Conservation (phyloP, 2,888 invertebrate species). For the Pocota personata region DNA sequence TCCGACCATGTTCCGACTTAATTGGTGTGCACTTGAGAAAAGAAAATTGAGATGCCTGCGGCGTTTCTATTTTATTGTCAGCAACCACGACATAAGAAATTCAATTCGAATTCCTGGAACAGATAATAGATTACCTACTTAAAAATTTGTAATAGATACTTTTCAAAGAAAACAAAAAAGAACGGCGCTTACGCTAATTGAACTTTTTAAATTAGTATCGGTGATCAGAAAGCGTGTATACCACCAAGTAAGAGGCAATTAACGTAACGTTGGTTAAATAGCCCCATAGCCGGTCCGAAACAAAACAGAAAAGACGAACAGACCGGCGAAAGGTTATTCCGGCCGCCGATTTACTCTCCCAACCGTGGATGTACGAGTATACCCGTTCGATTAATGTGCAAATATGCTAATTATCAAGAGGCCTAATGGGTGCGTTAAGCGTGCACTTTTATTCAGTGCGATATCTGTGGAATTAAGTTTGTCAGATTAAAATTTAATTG, state of each 20-base stretch:
- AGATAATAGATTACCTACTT: conserved; percentile 9
- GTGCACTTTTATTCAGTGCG: conserved; percentile 46
- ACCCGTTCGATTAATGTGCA: conserved; percentile 43
- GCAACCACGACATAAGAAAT: conserved; percentile 29
- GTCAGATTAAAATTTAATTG: conserved; percentile 64
- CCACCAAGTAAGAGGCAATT: conserved; percentile 26
- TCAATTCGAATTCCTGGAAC: background rate
- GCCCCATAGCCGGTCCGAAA: background rate
- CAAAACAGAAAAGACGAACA: background rate
- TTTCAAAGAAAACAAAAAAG: background rate
- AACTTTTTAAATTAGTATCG: conserved; percentile 29
- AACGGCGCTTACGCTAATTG: conserved; percentile 23
- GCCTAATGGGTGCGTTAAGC: conserved; percentile 47
- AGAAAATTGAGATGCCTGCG: background rate
- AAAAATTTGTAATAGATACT: background rate
- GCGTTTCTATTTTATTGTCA: conserved; percentile 46
- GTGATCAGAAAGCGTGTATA: conserved; percentile 63
- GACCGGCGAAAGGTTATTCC: conserved; percentile 44
- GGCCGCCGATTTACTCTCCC: conserved; percentile 22
- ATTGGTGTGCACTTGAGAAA: conserved; percentile 54
- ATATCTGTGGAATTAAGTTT: conserved; percentile 58
- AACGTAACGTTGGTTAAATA: conserved; percentile 2
- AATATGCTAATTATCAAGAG: conserved; percentile 49
- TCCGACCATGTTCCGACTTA: conserved; percentile 43
- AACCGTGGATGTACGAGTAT: conserved; percentile 26